Evolutionary conservation across 2,888 invertebrate species (phyloP).

Genomic region (Helleia helle): DNA sequence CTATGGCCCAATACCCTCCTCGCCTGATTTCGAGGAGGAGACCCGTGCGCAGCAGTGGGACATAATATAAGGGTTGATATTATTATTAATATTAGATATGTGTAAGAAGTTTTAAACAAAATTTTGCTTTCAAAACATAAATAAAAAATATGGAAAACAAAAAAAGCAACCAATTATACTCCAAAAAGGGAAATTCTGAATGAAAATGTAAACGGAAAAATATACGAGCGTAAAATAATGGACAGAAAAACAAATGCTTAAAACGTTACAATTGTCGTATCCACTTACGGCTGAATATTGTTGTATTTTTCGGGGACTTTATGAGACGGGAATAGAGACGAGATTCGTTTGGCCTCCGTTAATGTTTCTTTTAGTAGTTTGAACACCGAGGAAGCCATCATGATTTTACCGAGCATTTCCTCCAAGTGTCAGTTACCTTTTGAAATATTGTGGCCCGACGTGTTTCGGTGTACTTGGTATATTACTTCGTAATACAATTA

Average conservation of each 20-base stretch:
- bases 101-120: too few species aligned
- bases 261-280: conserved; percentile 1
- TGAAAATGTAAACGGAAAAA: conserved; percentile 3
- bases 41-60: too few species aligned
- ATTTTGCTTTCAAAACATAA: too few species aligned
- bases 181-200: not conserved
- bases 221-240: not conserved
- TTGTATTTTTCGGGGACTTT: not conserved
- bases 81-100: too few species aligned
- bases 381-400: not conserved
- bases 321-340: not conserved
- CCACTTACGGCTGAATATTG: not conserved
- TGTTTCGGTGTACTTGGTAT: too few species aligned
- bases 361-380: not conserved
- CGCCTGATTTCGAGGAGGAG: too few species aligned
- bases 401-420: not conserved
- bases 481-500: too few species aligned
- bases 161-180: conserved; percentile 1
- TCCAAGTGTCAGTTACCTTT: not conserved
- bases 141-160: conserved; percentile 5
- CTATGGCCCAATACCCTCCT: too few species aligned
- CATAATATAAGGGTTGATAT: too few species aligned
- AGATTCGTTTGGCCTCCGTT: not conserved
- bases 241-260: conserved; percentile 3
- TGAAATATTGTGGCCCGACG: too few species aligned